These are phyloP conservation scores for Centruroides vittatus DNA, from an alignment of 1,140 invertebrate genomes.

Conservation along the genomic window DNA sequence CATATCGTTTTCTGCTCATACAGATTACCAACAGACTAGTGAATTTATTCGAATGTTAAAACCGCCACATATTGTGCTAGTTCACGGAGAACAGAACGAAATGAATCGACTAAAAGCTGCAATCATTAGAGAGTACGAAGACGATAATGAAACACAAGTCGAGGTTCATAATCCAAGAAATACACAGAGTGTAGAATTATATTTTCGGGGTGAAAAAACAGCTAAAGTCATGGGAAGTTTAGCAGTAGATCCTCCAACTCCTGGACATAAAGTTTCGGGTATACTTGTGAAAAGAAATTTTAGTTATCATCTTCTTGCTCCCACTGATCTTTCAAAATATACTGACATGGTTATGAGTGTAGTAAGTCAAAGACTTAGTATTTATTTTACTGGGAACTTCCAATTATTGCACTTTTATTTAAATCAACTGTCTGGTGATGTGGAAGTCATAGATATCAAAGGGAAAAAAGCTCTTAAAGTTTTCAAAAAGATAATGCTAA, in stretches of 20 bases:
- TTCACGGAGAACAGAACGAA: constrained; percentile 98
- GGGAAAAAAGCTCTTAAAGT: constrained; percentile 53
- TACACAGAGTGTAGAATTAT: constrained; percentile 79
- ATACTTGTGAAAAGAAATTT: constrained; percentile 96
- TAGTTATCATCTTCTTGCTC: constrained; percentile 88
- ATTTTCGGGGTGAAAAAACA: constrained; percentile 94
- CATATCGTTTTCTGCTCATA: constrained; percentile 98
- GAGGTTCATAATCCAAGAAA: constrained; percentile 92
- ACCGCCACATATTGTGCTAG: constrained; percentile 90
- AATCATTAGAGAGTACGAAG: constrained; percentile 85
- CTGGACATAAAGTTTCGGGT: constrained; percentile 68
- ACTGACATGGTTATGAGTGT: constrained; percentile 88
- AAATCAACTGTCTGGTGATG: constrained; percentile 61
- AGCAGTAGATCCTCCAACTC: constrained; percentile 63
- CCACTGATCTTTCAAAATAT: constrained; percentile 85
- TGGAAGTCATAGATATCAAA: constrained; percentile 57
- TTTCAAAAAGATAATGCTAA: constrained; percentile 57
- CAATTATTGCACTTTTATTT: constrained; percentile 68
- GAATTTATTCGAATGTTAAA: constrained; percentile 90
- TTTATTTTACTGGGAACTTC: constrained; percentile 67
- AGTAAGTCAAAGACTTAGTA: constrained; percentile 76
- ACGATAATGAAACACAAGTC: constrained; percentile 70
- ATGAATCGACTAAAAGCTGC: constrained; percentile 93
- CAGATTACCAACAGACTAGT: constrained; percentile 96
- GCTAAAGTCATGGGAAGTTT: constrained; percentile 92